Evolutionary conservation across 92 coral and sea anemone genomes (phyloP).

Genomic region (Micromussa lordhowensis): DNA sequence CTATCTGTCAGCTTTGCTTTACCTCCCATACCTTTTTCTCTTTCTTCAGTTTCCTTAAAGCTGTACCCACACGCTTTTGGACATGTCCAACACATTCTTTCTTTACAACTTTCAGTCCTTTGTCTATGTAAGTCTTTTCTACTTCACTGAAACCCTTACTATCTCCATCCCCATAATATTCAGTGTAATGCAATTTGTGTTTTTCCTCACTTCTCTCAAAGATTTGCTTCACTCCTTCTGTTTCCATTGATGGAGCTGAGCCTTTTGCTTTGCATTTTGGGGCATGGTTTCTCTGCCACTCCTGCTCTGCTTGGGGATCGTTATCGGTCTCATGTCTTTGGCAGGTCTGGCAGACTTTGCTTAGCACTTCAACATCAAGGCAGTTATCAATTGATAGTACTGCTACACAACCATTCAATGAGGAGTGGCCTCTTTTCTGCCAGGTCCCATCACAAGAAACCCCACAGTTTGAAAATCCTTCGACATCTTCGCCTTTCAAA

Average conservation of each 20-base stretch:
- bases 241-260: conserved; percentile 64
- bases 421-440: conserved; percentile 48
- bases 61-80: conserved; percentile 63
- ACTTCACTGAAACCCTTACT: conserved; percentile 53
- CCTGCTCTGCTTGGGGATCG: conserved; percentile 1
- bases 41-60: conserved; percentile 54
- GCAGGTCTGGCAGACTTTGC: conserved; percentile 49
- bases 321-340: conserved; percentile 37
- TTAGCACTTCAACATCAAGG: conserved; percentile 44
- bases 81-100: conserved; percentile 68
- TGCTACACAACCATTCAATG: conserved; percentile 40
- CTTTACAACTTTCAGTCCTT: conserved; percentile 29
- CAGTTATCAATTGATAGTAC: conserved; percentile 35
- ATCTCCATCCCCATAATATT: conserved; percentile 65
- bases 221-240: conserved; percentile 52
- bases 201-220: conserved; percentile 53
- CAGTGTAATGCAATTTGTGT: conserved; percentile 43
- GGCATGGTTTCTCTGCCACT: conserved; percentile 29
- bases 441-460: conserved; percentile 63
- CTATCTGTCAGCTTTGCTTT: conserved; percentile 62
- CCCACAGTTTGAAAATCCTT: conserved; percentile 33
- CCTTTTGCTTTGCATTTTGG: conserved; percentile 54
- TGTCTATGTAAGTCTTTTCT: conserved; percentile 14
- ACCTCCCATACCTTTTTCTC: conserved; percentile 54
- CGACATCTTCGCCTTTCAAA: conserved; percentile 23